These are phyloP conservation scores for Nemotelus nigrinus DNA, from an alignment of 2,888 invertebrate species.

Conservation along the genomic window DNA sequence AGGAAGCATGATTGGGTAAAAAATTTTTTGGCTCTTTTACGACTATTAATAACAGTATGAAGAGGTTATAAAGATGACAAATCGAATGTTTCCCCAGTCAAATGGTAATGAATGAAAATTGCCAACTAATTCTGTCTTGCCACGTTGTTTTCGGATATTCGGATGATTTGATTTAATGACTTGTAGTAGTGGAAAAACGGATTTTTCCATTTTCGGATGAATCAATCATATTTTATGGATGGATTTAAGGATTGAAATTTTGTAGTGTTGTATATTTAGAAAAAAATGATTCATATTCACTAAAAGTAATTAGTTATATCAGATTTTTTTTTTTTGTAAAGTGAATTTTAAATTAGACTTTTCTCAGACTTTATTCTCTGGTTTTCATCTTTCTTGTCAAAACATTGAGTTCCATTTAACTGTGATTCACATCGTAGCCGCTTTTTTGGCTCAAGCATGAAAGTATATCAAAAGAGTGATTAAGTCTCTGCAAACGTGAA, in stretches of 20 bases:
- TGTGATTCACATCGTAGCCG: too few species aligned
- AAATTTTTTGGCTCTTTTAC: constrained; percentile 20
- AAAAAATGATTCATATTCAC: too few species aligned
- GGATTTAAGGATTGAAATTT: background rate
- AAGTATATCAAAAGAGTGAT: too few species aligned
- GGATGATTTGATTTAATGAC: background rate
- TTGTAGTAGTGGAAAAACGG: background rate
- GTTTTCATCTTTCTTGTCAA: too few species aligned
- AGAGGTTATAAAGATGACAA: constrained; percentile 35
- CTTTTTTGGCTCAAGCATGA: too few species aligned
- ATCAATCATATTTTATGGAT: background rate
- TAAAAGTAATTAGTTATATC: too few species aligned
- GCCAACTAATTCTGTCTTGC: constrained; percentile 9
- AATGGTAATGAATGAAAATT: constrained; percentile 35
- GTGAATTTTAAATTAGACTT: too few species aligned
- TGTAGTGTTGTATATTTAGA: too few species aligned
- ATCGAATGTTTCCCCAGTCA: constrained; percentile 32
- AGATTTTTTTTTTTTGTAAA: too few species aligned
- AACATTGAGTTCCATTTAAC: too few species aligned
- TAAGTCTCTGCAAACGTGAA: too few species aligned
- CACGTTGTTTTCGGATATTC: constrained; percentile 1
- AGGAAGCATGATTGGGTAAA: constrained; percentile 35
- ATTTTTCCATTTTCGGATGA: background rate
- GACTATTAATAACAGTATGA: constrained; percentile 36
- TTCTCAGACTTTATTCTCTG: too few species aligned